Evolutionary conservation across 2,888 invertebrate genomes (phyloP), one percentile per base, ranked within the genome.

Genomic region (Ophioninae sp.): DNA sequence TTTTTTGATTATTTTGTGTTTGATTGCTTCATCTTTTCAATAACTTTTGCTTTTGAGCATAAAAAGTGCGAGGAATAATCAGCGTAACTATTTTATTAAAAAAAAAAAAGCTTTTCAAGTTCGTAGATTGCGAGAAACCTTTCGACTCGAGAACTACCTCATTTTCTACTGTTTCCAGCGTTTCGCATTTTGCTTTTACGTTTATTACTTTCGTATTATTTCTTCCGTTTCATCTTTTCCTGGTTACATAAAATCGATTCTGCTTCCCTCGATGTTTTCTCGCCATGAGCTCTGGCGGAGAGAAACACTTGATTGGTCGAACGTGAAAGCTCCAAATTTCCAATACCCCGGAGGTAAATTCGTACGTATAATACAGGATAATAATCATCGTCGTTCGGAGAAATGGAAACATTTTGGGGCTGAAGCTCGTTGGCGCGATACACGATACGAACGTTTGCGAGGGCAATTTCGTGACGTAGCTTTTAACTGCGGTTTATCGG

Each of bases 351-450:
- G 69, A 21, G 61, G 50, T 30, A 68, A 44, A 61, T 39, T 59
- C 61, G 41, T 21, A 41, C 75, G 75, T 44, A 67, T 75, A 74
- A 80, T 80, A 41, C 67, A 61, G 30, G 56, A 41, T 41, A 74
- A 80, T 80, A 75, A 80, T 81, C 80, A 57, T 20, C 57, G 69
- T 69, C 75, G 75, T 75, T 81, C 75, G 37, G 75, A 75, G 62
- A 81, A 81, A 81, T 81, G 75, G 80, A 75, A 80, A 81, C 80
- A 75, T 75, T 75, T 61, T 56, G 64, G 70, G 50, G 57, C 20
- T n/a, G 44, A 13, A 67, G 74, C 56, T 62, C 64, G 20, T 62
- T 39, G 56, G 64, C 23, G 75, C 64, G 69, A 59, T 57, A 56
- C 61, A 61, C 61, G 44, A 41, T 30, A n/a, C n/a, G 73, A 41